Evolutionary conservation across 2,797 vertebrate genomes (phyloP), one percentile per base, ranked within the genome.

Genomic region (Pangasius larnaudii): DNA sequence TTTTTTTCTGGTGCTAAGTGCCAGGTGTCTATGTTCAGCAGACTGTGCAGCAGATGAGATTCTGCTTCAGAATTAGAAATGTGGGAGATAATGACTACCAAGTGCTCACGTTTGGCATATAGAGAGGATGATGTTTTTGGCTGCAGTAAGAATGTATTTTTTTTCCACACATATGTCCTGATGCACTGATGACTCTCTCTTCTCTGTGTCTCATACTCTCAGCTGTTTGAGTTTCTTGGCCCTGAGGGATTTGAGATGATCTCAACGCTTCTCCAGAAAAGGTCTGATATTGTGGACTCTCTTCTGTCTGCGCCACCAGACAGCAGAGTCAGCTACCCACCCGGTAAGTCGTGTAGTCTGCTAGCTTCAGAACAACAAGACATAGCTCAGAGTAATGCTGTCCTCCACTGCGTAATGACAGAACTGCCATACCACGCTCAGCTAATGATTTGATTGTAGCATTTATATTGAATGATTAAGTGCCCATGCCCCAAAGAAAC

Each of bases 191-290:
- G 30, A 80, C 84, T 56, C 53, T 74, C 74, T 77, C 36, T n/a
- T 61, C 58, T 83, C 82, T 30, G 24, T 84, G 91, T 88, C 87
- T 77, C 59, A 81, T 78, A 1, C 16, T 69, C 88, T 78, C 93
- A 99, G 98, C 94, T 99, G 84, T 99, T 99, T 92, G 98, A 99
- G 91, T 95, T 99, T 36, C 95, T 99, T 72, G 98, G 98, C 84
- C 97, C 97, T 86, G 97, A 98, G 92, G 98, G 98, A 84, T 95
- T 99, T 91, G 97, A 98, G 94, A 97, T 99, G 93, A 99, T 99
- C 95, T 98, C 97, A 90, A 97, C 96, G 77, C 97, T 99, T 3
- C 96, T 99, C 24, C 97, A 98, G 93, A 95, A 95, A 49, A 97
- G 98, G 94, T 92, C 93, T 75, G 91, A 93, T 84, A 97, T 99